A percentile compares a stretch with the other conserved stretches of the same genome.
These are phyloP conservation scores for Neoseiulus cucumeris DNA, from an alignment of 1,140 invertebrate species.

Conservation along the genomic window DNA sequence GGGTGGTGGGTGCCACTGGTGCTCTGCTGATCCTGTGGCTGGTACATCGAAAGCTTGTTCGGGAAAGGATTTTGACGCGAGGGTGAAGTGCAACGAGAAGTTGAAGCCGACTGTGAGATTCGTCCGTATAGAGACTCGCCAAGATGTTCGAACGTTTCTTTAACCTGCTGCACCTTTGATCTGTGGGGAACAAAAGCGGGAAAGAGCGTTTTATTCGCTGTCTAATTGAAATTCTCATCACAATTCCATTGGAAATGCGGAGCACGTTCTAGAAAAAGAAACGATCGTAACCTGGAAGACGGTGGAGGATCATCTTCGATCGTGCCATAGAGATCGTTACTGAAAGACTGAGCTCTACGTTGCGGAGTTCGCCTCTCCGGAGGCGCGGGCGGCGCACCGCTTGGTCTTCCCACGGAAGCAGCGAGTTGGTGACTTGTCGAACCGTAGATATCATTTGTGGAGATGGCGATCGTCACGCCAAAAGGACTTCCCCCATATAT, in stretches of 20 bases:
- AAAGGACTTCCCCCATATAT: neutral
- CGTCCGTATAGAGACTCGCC: neutral
- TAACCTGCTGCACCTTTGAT: slow-evolving; percentile 9
- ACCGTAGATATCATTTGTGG: slow-evolving; percentile 6
- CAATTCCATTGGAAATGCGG: neutral
- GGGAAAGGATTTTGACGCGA: neutral
- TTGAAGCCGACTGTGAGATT: slow-evolving; percentile 2
- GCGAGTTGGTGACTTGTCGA: slow-evolving; percentile 3
- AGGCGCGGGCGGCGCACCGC: neutral
- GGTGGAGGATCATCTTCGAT: slow-evolving; percentile 1
- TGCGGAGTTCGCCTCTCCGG: slow-evolving; percentile 5
- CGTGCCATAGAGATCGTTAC: slow-evolving; percentile 7
- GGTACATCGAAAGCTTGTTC: slow-evolving; percentile 9
- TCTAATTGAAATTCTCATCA: neutral
- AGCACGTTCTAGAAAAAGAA: neutral
- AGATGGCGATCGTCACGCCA: slow-evolving; percentile 3
- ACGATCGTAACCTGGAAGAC: neutral
- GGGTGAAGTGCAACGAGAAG: neutral
- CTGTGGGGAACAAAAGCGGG: neutral
- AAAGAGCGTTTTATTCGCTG: too few relatives aligned
- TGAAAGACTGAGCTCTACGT: slow-evolving; percentile 2
- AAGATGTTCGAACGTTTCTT: slow-evolving; percentile 9
- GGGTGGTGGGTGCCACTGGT: neutral
- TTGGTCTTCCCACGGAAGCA: neutral
- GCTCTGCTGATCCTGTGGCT: slow-evolving; percentile 1